phyloP scores from a whole-genome alignment of 2,888 invertebrate species.

The Ophioninae sp. region DNA sequence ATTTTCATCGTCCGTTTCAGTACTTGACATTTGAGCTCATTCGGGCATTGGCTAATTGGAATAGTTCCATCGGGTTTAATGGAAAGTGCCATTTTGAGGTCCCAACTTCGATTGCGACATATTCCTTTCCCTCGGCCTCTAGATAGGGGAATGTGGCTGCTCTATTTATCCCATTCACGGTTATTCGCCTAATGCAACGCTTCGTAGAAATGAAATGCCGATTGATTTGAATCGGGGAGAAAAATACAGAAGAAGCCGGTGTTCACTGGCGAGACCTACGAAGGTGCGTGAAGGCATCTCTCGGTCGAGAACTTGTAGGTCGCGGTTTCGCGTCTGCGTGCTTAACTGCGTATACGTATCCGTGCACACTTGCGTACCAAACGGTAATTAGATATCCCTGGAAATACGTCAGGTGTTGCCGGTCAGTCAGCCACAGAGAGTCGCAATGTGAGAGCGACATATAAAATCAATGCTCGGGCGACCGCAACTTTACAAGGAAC shows the following conservation, averaged over 20 bases:
- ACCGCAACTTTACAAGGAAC: constrained; percentile 40
- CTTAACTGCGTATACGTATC: constrained; percentile 14
- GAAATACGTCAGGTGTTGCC: constrained; percentile 74
- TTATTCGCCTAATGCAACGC: constrained; percentile 32
- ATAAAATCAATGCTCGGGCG: constrained; percentile 35
- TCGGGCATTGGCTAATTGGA: neutral
- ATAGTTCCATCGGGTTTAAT: too few species aligned
- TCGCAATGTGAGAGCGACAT: constrained; percentile 57
- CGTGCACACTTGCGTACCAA: constrained; percentile 41
- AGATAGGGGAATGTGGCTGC: neutral
- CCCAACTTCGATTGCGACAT: constrained; percentile 43
- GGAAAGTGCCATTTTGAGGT: constrained; percentile 2
- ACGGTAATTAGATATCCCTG: constrained; percentile 79
- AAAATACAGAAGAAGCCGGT: constrained; percentile 12
- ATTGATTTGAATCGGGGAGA: constrained; percentile 31
- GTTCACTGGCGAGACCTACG: constrained; percentile 25
- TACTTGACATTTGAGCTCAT: too few species aligned
- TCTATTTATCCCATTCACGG: constrained; percentile 17
- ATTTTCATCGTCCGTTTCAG: too few species aligned
- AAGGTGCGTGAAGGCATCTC: constrained; percentile 69
- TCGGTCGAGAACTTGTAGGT: constrained; percentile 45
- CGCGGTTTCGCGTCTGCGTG: constrained; percentile 36
- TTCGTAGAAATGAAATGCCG: constrained; percentile 49
- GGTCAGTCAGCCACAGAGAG: constrained; percentile 59
- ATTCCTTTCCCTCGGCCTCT: constrained; percentile 14